Conservation (phyloP, 2,113 vertebrate genomes). For the Pelvicachromis taeniatus region DNA sequence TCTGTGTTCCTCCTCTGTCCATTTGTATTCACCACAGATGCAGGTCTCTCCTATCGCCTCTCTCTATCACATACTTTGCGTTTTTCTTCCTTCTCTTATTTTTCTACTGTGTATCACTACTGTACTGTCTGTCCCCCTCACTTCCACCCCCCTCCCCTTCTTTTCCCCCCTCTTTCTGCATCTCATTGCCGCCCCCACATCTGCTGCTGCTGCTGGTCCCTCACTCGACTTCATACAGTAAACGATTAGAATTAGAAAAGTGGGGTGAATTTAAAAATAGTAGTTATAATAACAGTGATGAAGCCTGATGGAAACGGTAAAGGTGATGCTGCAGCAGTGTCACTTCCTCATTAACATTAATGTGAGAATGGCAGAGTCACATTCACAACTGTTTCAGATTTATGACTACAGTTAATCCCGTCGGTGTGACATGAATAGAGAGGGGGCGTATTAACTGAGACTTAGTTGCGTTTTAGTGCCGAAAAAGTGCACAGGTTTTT, state of each 20-base stretch:
- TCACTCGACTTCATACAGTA: conserved; percentile 22
- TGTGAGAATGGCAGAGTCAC: conserved; percentile 29
- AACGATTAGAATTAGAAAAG: conserved; percentile 37
- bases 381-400: conserved; percentile 45
- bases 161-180: conserved; percentile 9
- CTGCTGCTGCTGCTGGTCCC: conserved; percentile 47
- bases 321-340: background rate
- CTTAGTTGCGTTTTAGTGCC: conserved; percentile 38
- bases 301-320: background rate
- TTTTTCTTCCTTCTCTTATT: conserved; percentile 56
- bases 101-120: conserved; percentile 47
- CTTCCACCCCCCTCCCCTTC: conserved; percentile 15
- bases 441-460: conserved; percentile 41
- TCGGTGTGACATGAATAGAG: conserved; percentile 36
- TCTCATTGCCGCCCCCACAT: conserved; percentile 56
- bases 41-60: conserved; percentile 52
- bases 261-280: conserved; percentile 29
- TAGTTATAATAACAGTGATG: background rate
- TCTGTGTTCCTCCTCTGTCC: conserved; percentile 45
- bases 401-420: conserved; percentile 52
- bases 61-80: conserved; percentile 63
- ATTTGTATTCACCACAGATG: conserved; percentile 72
- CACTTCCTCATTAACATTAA: conserved; percentile 31
- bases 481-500: conserved; percentile 13
- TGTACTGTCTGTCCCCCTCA: conserved; percentile 51